phyloP scores from a whole-genome alignment of 2,113 vertebrate genomes.

The Heterotilapia buettikoferi region DNA sequence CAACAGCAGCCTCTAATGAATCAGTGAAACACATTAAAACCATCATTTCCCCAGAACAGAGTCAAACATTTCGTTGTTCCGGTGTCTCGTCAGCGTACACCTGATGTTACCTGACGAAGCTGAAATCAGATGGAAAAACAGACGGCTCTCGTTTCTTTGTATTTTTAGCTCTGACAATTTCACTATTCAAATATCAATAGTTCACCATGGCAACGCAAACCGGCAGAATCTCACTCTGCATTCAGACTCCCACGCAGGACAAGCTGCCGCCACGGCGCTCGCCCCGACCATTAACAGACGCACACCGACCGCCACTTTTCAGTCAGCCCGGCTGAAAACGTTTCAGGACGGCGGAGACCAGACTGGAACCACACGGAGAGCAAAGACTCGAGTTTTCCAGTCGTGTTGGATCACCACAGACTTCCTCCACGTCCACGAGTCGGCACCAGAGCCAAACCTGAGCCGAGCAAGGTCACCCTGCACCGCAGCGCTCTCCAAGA shows the following conservation, averaged over 20 bases:
- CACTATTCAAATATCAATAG: not conserved
- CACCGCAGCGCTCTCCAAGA: not conserved
- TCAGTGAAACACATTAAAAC: too few relatives aligned
- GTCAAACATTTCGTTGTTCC: not conserved
- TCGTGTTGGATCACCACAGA: not conserved
- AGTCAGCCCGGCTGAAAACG: not conserved
- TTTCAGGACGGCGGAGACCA: not conserved
- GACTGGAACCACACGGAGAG: accelerated
- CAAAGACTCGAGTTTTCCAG: not conserved
- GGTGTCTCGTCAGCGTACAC: accelerated
- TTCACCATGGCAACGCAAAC: constrained; percentile 39
- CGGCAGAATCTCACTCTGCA: not conserved
- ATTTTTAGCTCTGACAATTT: not conserved
- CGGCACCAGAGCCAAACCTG: accelerated
- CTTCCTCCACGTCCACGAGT: not conserved
- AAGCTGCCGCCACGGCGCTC: not conserved
- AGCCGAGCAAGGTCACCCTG: not conserved
- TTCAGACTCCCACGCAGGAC: constrained; percentile 25
- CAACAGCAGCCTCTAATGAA: too few relatives aligned
- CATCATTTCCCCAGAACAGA: too few relatives aligned
- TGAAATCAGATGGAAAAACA: not conserved
- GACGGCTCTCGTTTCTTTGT: not conserved
- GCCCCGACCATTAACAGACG: not conserved
- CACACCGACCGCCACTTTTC: not conserved
- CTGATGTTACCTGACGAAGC: not conserved